Evolutionary conservation across 2,888 invertebrate genomes (phyloP), one percentile per base, ranked within the genome.

Genomic region (Micoletzkya japonica): DNA sequence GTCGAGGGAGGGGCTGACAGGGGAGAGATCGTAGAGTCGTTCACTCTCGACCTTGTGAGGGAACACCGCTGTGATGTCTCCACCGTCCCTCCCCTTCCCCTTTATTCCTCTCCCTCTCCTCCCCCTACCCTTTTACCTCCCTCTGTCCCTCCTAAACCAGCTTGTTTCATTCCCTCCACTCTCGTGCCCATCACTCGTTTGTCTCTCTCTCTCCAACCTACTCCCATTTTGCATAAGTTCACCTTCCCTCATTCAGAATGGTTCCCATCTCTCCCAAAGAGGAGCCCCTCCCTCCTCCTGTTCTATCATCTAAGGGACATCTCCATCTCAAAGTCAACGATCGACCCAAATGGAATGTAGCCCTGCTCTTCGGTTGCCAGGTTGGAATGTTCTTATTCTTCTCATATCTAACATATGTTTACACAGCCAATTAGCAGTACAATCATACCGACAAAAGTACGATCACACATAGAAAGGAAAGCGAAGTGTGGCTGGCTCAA

Each of bases 341-440:
- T 30, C 32, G 57, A 32, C 68, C 68, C 14, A 24, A 37, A 7
- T 68, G 68, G 68, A 68, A 58, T 17, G 32, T 50, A 10, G 68
- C 68, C 2, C 26, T 68, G 30, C 36, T 68, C 4, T 58, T 68
- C 26, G 68, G 68, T 34, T 58, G 37, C 36, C 68, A 68, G 68
- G 68, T 68, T 7, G 50, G 17, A 20, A 7, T 20, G 6, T 24
- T 7, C 7, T 10, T 7, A 54, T 24, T 54, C 54, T 20, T 54
- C 26, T 24, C 7, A 7, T 20, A 54, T 54, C 26, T 7, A 20
- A 20, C 17, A 54, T 54, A 7, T 54, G 6, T 54, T 24, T 54
- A 20, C 10, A 44, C 44, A 20, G 10, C 10, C 20, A 14, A 44
- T 44, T 44, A 44, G 44, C 44, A 44, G 10, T 10, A n/a, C n/a